Evolutionary conservation across 2,113 vertebrate species (phyloP), one percentile per base, ranked within the genome.

Genomic region (Casuarius casuarius): DNA sequence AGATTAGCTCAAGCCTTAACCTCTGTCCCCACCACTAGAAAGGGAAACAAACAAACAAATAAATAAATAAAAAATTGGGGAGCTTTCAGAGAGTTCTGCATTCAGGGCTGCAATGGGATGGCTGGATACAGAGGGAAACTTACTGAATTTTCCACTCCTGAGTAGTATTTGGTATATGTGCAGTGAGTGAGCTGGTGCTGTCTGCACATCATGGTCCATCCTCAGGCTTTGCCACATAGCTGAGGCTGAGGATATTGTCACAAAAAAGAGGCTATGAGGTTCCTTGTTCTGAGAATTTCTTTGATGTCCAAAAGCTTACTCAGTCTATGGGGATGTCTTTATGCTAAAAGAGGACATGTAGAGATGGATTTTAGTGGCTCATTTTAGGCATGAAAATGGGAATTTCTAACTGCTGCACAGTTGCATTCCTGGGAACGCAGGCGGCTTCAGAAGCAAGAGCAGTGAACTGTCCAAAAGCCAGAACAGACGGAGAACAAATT

Each of bases 371-470:
- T 67, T 28, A 61, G 19, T 7, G 12, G 11, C 20, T 46, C 5
- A 0, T 59, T 84, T 59, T 18, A 66, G 71, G 22, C 22, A 6
- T 29, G 1, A 0, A 52, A 58, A 15, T 7, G 58, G 58, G 71
- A 52, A 73, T 79, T 76, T 56, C n/a, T 51, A 18, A 48, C 1
- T 5, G 18, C 25, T 92, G 17, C 49, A 49, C 12, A 38, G 22
- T 8, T 16, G 5, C 46, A 23, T 51, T 68, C 23, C 17, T 49
- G 40, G 77, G 67, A 85, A 6, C 0, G 1, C 12, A 56, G 16
- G 17, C 5, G 18, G 6, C 11, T 23, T 70, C 7, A 5, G 79
- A 18, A 52, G 48, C 48, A n/a, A 52, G 71, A 72, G 17, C 15
- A 40, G 3, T 5, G 4, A 40, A 4, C 5, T 65, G 58, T n/a